A percentile compares a stretch with the other conserved stretches of the same genome.
Evolutionary conservation across 1,140 invertebrate species (phyloP).

Genomic region (Danaus plexippus): DNA sequence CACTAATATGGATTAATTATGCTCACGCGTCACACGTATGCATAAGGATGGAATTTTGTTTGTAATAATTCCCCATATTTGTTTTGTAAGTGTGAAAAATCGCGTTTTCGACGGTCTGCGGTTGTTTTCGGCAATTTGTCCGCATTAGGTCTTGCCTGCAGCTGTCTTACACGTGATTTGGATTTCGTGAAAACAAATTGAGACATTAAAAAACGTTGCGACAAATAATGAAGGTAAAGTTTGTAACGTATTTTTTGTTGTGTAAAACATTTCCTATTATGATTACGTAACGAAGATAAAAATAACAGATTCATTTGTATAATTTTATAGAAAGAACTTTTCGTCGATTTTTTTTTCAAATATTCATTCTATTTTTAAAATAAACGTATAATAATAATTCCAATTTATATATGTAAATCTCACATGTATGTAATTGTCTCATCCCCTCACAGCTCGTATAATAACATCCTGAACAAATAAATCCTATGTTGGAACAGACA

Average conservation of each 20-base stretch:
- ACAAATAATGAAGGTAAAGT: too few species aligned
- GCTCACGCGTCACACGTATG: slow-evolving; percentile 27
- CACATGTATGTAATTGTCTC: slow-evolving; percentile 13
- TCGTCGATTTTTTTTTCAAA: too few species aligned
- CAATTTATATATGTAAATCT: not conserved
- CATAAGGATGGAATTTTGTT: slow-evolving; percentile 35
- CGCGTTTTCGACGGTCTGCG: slow-evolving; percentile 59
- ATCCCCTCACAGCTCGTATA: slow-evolving; percentile 4
- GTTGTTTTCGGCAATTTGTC: slow-evolving; percentile 59
- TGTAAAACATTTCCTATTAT: too few species aligned
- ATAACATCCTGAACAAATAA: slow-evolving; percentile 38
- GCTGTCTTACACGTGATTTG: slow-evolving; percentile 52
- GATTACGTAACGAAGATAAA: too few species aligned
- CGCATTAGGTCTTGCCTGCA: slow-evolving; percentile 50
- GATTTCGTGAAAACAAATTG: slow-evolving; percentile 41
- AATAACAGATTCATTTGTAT: too few species aligned
- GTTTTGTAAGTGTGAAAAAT: slow-evolving; percentile 67
- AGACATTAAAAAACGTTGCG: slow-evolving; percentile 19
- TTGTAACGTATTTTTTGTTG: too few species aligned
- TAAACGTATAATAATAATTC: too few species aligned
- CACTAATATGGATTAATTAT: slow-evolving; percentile 46
- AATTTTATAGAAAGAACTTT: too few species aligned
- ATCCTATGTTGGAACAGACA: slow-evolving; percentile 35
- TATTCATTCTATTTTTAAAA: too few species aligned
- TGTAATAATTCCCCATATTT: slow-evolving; percentile 43